A percentile compares a stretch with the other conserved stretches of the same genome.
Conservation (phyloP, 2,797 vertebrate genomes). For the Bufotes viridis region DNA sequence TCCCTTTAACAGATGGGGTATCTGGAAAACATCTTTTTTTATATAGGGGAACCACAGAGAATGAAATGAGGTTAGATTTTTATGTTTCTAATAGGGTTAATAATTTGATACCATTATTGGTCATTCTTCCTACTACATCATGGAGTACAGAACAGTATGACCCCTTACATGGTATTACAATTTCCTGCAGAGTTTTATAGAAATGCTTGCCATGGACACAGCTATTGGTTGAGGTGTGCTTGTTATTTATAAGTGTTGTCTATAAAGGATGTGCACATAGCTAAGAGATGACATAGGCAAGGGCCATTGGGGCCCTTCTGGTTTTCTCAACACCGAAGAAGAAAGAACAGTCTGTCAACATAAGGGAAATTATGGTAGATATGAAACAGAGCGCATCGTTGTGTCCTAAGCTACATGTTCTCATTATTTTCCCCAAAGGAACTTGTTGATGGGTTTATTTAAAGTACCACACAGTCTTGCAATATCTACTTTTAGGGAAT, state of each 20-base stretch:
- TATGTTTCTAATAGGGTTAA: background rate
- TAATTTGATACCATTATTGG: background rate
- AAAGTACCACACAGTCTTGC: constrained; percentile 31
- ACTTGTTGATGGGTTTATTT: constrained; percentile 54
- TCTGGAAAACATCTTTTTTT: too few species aligned
- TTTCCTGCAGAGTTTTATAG: background rate
- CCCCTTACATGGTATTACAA: background rate
- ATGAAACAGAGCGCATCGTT: constrained; percentile 11
- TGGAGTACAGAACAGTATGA: background rate
- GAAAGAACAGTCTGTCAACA: constrained; percentile 2
- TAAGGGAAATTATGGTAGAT: constrained; percentile 12
- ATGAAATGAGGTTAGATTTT: background rate
- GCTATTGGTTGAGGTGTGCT: background rate
- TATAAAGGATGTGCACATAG: background rate
- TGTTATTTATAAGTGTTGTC: constrained; percentile 15
- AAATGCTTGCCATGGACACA: too few species aligned
- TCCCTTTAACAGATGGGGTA: too few species aligned
- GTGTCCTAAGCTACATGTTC: constrained; percentile 32
- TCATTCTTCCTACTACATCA: background rate
- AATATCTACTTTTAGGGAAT: constrained; percentile 35
- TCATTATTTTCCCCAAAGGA: constrained; percentile 42
- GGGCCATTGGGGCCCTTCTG: background rate
- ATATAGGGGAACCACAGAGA: background rate
- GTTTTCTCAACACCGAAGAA: background rate
- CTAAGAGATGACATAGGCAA: background rate